Percentiles rank a stretch among this genome's conserved stretches.
phyloP scores from a whole-genome alignment of 1,140 invertebrate species.

The Apolygus lucorum region DNA sequence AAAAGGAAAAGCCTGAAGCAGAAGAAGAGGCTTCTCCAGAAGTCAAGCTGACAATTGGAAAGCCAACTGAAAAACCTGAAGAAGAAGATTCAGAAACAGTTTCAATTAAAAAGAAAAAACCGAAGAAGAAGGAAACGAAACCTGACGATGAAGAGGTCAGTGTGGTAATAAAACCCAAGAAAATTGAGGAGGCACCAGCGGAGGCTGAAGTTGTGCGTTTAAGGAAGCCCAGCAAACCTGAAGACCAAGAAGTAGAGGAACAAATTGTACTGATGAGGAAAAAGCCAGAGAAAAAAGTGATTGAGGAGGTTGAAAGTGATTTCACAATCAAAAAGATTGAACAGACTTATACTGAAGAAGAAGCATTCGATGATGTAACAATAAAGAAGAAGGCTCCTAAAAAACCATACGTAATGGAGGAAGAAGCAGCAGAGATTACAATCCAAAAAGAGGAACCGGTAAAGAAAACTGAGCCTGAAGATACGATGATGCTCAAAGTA shows the following conservation, averaged over 20 bases:
- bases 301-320: slow-evolving; percentile 40
- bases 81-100: slow-evolving; percentile 25
- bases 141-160: slow-evolving; percentile 37
- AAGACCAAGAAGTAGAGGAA: slow-evolving; percentile 35
- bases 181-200: slow-evolving; percentile 28
- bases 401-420: slow-evolving; percentile 36
- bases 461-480: slow-evolving; percentile 27
- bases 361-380: slow-evolving; percentile 27
- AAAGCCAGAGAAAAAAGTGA: slow-evolving; percentile 35
- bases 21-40: slow-evolving; percentile 32
- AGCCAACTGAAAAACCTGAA: slow-evolving; percentile 23
- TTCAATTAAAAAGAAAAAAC: slow-evolving; percentile 24
- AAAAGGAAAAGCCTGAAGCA: slow-evolving; percentile 32
- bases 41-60: slow-evolving; percentile 24
- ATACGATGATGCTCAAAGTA: not conserved
- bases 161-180: slow-evolving; percentile 33
- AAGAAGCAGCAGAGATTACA: slow-evolving; percentile 43
- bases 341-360: slow-evolving; percentile 30
- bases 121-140: slow-evolving; percentile 7
- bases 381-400: slow-evolving; percentile 33
- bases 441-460: slow-evolving; percentile 40
- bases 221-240: not conserved
- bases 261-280: slow-evolving; percentile 39
- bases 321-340: slow-evolving; percentile 38
- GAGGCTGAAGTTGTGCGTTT: not conserved